These are phyloP conservation scores for Argopecten irradians DNA, from an alignment of 1,140 invertebrate species.

Conservation along the genomic window DNA sequence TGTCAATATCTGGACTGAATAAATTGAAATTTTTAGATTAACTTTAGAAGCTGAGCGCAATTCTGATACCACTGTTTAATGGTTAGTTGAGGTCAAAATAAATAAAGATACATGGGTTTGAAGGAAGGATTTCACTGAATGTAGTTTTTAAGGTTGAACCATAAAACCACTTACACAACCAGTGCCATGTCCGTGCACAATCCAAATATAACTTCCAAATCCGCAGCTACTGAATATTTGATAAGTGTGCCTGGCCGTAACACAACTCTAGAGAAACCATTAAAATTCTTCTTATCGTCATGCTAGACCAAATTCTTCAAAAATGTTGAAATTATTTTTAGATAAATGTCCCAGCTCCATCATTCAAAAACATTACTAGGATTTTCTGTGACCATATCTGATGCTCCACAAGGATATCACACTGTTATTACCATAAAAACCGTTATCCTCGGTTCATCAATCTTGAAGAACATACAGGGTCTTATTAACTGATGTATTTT, in stretches of 20 bases:
- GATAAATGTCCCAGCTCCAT: too few relatives aligned
- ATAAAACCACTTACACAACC: neutral
- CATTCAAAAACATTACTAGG: neutral
- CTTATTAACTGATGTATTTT: too few relatives aligned
- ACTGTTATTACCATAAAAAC: too few relatives aligned
- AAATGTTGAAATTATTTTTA: neutral
- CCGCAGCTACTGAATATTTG: neutral
- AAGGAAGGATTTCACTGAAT: neutral
- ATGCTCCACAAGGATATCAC: too few relatives aligned
- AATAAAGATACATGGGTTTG: too few relatives aligned
- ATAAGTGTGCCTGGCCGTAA: neutral
- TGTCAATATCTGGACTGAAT: neutral
- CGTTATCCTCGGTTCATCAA: too few relatives aligned
- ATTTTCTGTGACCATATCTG: neutral
- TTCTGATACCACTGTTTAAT: too few relatives aligned
- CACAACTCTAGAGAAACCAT: neutral
- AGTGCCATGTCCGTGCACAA: neutral
- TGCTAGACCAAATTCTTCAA: neutral
- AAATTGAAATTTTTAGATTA: neutral
- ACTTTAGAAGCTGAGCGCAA: neutral
- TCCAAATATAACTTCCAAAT: constrained; percentile 9
- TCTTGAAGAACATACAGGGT: too few relatives aligned
- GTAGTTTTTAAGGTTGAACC: too few relatives aligned
- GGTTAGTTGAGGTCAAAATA: too few relatives aligned
- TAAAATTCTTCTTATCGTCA: constrained; percentile 5